These are phyloP conservation scores for Pachymerium ferrugineum DNA, from an alignment of 2,888 invertebrate species.

Conservation along the genomic window DNA sequence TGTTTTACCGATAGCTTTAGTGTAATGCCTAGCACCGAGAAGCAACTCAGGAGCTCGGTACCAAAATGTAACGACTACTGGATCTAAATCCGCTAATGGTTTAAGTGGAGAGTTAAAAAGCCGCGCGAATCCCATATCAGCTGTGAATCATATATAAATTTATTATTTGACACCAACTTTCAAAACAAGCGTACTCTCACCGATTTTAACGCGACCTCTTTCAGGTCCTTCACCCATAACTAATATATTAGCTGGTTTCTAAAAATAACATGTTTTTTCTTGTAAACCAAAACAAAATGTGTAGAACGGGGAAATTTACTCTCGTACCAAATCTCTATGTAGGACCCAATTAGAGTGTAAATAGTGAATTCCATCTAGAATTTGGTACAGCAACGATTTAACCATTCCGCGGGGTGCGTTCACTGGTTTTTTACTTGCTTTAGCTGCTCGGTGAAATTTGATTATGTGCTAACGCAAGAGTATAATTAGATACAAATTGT, in stretches of 20 bases:
- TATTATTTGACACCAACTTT: background rate
- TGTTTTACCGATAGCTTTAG: slow-evolving; percentile 82
- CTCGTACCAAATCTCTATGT: slow-evolving; percentile 85
- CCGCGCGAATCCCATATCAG: slow-evolving; percentile 98
- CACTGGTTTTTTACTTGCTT: slow-evolving; percentile 93
- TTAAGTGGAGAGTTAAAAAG: slow-evolving; percentile 96
- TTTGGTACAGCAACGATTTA: slow-evolving; percentile 94
- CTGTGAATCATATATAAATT: slow-evolving; percentile 47
- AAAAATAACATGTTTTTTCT: slow-evolving; percentile 34
- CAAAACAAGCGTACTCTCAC: slow-evolving; percentile 39
- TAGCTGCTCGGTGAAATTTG: slow-evolving; percentile 95
- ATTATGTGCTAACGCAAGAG: slow-evolving; percentile 77
- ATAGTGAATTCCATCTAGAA: slow-evolving; percentile 97
- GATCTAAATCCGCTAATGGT: slow-evolving; percentile 95
- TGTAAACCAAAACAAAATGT: background rate
- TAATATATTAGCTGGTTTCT: slow-evolving; percentile 97
- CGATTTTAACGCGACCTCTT: slow-evolving; percentile 90
- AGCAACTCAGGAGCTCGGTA: slow-evolving; percentile 95
- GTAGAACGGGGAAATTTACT: background rate
- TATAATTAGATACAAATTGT: background rate
- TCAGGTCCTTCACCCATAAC: slow-evolving; percentile 99
- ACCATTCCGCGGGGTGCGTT: slow-evolving; percentile 97
- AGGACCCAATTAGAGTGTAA: slow-evolving; percentile 98
- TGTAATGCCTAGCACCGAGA: slow-evolving; percentile 92
- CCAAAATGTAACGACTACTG: slow-evolving; percentile 99